Evolutionary conservation across 92 coral and sea anemone species (phyloP).

Genomic region (Epizoanthus stellaris): DNA sequence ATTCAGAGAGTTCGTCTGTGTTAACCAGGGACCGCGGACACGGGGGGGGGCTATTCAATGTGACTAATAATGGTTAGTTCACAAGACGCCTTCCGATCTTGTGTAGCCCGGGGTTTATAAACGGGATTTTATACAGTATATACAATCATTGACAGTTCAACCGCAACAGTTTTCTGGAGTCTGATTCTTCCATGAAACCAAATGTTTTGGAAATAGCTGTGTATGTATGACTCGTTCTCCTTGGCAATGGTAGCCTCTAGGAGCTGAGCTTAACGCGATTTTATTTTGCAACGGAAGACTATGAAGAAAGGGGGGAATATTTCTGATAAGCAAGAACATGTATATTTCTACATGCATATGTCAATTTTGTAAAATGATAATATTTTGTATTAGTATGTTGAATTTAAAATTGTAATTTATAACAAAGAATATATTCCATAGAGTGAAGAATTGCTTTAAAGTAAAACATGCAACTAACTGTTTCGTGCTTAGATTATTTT

Average conservation of each 20-base stretch:
- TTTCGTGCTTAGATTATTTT: too few species aligned
- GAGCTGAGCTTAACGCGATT: background rate
- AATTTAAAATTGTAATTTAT: constrained; percentile 1
- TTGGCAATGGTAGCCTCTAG: background rate
- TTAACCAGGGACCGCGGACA: too few species aligned
- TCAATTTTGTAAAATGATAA: background rate
- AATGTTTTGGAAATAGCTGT: background rate
- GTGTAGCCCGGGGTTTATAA: background rate
- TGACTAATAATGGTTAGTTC: too few species aligned
- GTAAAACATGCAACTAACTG: too few species aligned
- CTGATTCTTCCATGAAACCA: background rate
- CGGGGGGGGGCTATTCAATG: too few species aligned
- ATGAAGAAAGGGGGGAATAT: too few species aligned
- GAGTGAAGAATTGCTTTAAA: background rate
- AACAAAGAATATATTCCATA: background rate
- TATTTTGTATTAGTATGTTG: background rate
- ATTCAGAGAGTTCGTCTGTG: too few species aligned
- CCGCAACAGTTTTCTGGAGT: background rate
- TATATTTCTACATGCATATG: background rate
- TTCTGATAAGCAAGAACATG: too few species aligned
- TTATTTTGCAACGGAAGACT: too few species aligned
- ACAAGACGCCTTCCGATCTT: too few species aligned
- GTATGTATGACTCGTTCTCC: background rate
- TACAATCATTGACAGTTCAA: background rate
- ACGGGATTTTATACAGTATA: background rate